phyloP scores from a whole-genome alignment of 2,113 vertebrate genomes.

The Stegostoma tigrinum region DNA sequence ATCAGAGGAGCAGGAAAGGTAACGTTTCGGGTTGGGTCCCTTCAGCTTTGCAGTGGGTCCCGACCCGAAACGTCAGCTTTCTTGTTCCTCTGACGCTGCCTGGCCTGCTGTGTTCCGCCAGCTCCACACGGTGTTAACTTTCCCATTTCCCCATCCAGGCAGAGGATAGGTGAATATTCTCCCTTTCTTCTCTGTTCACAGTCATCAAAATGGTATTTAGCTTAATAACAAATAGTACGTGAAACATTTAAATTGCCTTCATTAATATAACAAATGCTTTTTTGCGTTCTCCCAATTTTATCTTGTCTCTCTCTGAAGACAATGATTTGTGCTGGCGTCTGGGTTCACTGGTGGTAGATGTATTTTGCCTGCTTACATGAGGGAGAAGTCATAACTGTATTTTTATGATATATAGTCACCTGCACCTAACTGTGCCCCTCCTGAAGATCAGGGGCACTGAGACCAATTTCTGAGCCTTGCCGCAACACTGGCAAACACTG shows the following conservation, averaged over 20 bases:
- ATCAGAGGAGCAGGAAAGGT: too few species aligned
- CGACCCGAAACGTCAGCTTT: too few species aligned
- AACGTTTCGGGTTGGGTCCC: too few species aligned
- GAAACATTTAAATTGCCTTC: background rate
- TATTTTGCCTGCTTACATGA: background rate
- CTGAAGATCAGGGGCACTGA: background rate
- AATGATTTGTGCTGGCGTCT: background rate
- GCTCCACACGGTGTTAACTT: background rate
- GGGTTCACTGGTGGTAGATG: background rate
- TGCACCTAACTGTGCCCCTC: background rate
- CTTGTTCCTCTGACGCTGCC: too few species aligned
- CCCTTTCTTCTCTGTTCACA: background rate
- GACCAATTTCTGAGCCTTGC: background rate
- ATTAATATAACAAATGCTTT: background rate
- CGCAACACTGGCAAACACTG: background rate
- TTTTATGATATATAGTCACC: background rate
- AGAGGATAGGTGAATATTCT: background rate
- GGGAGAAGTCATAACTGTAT: background rate
- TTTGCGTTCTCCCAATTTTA: background rate
- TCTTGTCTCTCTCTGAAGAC: background rate
- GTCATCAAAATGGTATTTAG: background rate
- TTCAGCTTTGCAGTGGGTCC: too few species aligned
- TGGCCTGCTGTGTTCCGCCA: too few species aligned
- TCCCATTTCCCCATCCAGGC: background rate
- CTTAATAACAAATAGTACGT: background rate